phyloP scores from a whole-genome alignment of 2,888 invertebrate species.

The Coenonympha arcania region DNA sequence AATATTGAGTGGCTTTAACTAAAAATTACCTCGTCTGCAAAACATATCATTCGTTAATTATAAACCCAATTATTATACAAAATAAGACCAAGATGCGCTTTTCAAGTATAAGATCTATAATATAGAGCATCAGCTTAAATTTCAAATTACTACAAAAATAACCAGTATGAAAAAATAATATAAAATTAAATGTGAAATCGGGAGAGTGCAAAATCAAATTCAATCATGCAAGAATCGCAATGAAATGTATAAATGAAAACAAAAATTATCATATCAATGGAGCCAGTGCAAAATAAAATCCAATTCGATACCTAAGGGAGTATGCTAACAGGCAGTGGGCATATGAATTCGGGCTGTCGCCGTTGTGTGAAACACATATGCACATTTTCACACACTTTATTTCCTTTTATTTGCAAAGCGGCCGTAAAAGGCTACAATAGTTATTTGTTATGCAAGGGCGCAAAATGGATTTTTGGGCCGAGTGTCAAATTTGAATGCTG shows the following conservation, averaged over 20 bases:
- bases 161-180: background rate
- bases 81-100: too few species aligned
- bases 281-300: constrained; percentile 1
- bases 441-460: too few species aligned
- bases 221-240: background rate
- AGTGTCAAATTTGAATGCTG: too few species aligned
- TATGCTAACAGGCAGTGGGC: background rate
- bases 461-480: too few species aligned
- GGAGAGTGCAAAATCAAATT: background rate
- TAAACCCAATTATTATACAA: too few species aligned
- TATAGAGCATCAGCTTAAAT: too few species aligned
- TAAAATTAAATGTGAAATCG: too few species aligned
- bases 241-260: background rate
- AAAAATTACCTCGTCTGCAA: too few species aligned
- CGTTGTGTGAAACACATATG: background rate
- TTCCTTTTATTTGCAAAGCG: background rate
- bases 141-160: background rate
- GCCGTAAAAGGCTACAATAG: background rate
- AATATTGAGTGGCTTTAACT: too few species aligned
- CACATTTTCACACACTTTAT: background rate
- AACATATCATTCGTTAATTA: too few species aligned
- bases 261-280: background rate
- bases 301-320: constrained; percentile 1
- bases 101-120: too few species aligned
- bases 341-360: constrained; percentile 2